These are phyloP conservation scores for Hylaeus volcanicus DNA, from an alignment of 1,140 invertebrate species.

Conservation along the genomic window DNA sequence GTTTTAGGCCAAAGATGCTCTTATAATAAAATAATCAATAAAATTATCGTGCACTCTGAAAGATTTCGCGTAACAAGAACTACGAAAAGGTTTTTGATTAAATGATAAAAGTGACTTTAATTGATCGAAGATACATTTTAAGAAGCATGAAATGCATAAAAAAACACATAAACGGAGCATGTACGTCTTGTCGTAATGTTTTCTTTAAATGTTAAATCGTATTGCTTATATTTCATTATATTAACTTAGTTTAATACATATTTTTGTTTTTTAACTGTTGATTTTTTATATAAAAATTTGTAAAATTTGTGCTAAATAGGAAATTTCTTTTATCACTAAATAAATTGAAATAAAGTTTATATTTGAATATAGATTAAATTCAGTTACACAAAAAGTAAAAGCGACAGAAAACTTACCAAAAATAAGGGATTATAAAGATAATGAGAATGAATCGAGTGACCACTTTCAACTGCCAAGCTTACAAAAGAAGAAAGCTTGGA, in stretches of 20 bases:
- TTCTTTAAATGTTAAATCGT: neutral
- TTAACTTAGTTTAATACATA: neutral
- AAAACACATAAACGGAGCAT: slow-evolving; percentile 49
- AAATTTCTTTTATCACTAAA: neutral
- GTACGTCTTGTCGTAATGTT: slow-evolving; percentile 36
- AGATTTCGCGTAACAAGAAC: slow-evolving; percentile 10
- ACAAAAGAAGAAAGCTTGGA: slow-evolving; percentile 43
- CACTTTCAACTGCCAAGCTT: slow-evolving; percentile 50
- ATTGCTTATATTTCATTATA: neutral
- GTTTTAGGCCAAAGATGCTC: neutral
- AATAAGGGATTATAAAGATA: slow-evolving; percentile 9
- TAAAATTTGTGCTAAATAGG: neutral
- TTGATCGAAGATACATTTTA: slow-evolving; percentile 25
- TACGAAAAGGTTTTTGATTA: neutral
- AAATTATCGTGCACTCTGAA: slow-evolving; percentile 10
- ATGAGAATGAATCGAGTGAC: slow-evolving; percentile 15
- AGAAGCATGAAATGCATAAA: slow-evolving; percentile 64
- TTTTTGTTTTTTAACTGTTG: neutral
- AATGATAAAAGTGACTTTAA: slow-evolving; percentile 15
- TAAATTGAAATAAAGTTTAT: neutral
- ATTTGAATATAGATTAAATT: slow-evolving; percentile 22
- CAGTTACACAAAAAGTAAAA: slow-evolving; percentile 35
- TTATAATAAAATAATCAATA: slow-evolving; percentile 39
- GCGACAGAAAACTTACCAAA: slow-evolving; percentile 34
- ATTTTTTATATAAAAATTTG: neutral